Evolutionary conservation across 2,797 vertebrate species (phyloP).

Genomic region (Geotrypetes seraphini): DNA sequence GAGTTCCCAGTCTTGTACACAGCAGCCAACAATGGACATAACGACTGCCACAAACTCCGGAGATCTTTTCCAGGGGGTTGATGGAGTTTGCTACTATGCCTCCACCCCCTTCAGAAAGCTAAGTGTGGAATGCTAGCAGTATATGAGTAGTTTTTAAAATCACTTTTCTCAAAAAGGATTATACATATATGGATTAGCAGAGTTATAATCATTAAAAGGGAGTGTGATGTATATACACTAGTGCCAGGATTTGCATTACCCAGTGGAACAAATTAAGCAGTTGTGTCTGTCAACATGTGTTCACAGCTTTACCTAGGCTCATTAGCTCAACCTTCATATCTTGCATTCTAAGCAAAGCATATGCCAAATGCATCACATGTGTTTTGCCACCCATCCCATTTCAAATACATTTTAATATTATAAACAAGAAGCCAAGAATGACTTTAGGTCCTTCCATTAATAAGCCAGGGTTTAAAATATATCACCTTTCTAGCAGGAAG

Average conservation of each 20-base stretch:
- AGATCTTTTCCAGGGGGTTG: too few species aligned
- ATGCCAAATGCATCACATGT: not conserved
- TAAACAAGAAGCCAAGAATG: slow-evolving; percentile 31
- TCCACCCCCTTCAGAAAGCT: too few species aligned
- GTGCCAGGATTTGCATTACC: not conserved
- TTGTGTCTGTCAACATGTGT: slow-evolving; percentile 14
- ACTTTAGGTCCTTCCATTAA: slow-evolving; percentile 32
- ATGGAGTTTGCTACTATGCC: too few species aligned
- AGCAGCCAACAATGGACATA: too few species aligned
- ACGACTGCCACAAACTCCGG: too few species aligned
- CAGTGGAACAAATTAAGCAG: not conserved
- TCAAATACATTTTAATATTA: slow-evolving; percentile 32
- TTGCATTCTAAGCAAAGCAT: not conserved
- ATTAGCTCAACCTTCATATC: slow-evolving; percentile 31
- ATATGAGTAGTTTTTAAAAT: too few species aligned
- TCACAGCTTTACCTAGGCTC: slow-evolving; percentile 34
- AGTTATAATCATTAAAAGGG: accelerated
- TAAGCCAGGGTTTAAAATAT: slow-evolving; percentile 28
- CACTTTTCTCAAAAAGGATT: not conserved
- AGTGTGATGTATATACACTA: too few species aligned
- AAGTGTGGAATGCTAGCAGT: too few species aligned
- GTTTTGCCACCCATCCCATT: slow-evolving; percentile 23
- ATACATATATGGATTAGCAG: accelerated
- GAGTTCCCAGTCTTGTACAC: too few species aligned
- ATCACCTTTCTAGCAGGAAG: slow-evolving; percentile 14